Base-by-base conservation (phyloP, 2,797 vertebrate species). In the Pangasius djambal region DNA sequence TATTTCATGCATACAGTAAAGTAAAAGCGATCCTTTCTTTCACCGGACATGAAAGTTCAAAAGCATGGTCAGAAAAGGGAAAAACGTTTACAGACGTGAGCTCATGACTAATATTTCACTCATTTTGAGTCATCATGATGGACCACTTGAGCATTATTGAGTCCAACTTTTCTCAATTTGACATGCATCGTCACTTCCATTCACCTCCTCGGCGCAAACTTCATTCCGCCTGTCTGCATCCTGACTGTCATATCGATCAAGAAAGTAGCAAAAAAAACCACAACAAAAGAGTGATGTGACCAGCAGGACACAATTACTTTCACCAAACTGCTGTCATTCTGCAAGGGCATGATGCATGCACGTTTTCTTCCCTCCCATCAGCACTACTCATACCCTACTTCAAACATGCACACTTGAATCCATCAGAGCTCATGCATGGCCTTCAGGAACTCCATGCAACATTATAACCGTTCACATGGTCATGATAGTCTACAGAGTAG, bases 401-500 rank as follows among this genome's bases (percentile, higher is more conserved):
- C 63, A 15, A 70, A 37, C 61, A 16, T 65, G 59, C 37, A 84
- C 57, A 40, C 34, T 57, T 40, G 28, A 6, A 16, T 63, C 79
- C 78, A 59, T 37, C 55, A 59, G 31, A 59, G 78, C 55, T 81
- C 55, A 12, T 3, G 4, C 22, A 44, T 3, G 34, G 57, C 34
- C 79, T 83, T 55, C 67, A 61, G 37, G 22, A 59, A 28, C 55
- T 72, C 65, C 52, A 31, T 44, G 37, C 85, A 40, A 74, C 70
- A 59, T 75, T 86, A 2, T 7, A 61, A 72, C 34, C 34, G 2
- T 40, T 28, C 79, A 83, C 57, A 83, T 63, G 79, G 4, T 25
- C 79, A 61, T 82, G 57, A 59, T 7, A 15, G 79, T 61, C 55
- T 94, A 95, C 93, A 94, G 92, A 91, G 89, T 89, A 91, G 87